Base-by-base conservation (phyloP, 2,113 vertebrate genomes). In the Sceloporus undulatus region DNA sequence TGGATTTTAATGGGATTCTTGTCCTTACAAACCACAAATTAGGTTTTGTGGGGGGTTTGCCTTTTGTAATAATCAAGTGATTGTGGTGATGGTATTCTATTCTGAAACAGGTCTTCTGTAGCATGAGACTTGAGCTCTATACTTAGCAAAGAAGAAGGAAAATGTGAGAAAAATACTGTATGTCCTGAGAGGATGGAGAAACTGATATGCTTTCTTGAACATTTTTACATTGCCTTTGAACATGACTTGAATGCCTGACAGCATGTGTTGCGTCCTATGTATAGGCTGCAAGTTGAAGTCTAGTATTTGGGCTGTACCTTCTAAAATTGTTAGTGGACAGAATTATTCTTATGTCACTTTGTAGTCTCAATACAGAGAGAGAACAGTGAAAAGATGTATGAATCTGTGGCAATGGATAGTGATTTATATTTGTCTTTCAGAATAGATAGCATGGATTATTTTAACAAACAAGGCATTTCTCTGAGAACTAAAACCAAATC, bases 321-420 rank as follows among this genome's bases (percentile, higher is more conserved):
- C 10, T 11, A 48, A 79, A 90, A 19, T 27, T 66, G 77, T 2
- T 84, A 83, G 0, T 25, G 88, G 23, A 86, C 54, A 89, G 21
- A 48, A 4, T 7, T 18, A 1, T 5, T 34, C 0, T 62, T 29
- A 0, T 73, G 70, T 87, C 1, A 0, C 25, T 21, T 48, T 23
- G 13, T 0, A 11, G 0, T 82, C 52, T 42, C 59, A 4, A 87
- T 18, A 62, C n/a, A 52, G 34, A 40, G 9, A 65, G 40, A 27
- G 74, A 77, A 70, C 6, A 38, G 21, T 5, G 23, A 82, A 23
- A n/a, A 5, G 16, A 59, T 27, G 2, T 27, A 7, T 73, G 40
- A 74, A 48, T 5, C 62, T 23, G 59, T 2, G 4, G n/a, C 18
- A 7, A 5, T 29, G 52, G 68, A 23, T 71, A 11, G 38, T 29